Base-by-base conservation (phyloP, 2,888 invertebrate species). In the Smittia sp. region DNA sequence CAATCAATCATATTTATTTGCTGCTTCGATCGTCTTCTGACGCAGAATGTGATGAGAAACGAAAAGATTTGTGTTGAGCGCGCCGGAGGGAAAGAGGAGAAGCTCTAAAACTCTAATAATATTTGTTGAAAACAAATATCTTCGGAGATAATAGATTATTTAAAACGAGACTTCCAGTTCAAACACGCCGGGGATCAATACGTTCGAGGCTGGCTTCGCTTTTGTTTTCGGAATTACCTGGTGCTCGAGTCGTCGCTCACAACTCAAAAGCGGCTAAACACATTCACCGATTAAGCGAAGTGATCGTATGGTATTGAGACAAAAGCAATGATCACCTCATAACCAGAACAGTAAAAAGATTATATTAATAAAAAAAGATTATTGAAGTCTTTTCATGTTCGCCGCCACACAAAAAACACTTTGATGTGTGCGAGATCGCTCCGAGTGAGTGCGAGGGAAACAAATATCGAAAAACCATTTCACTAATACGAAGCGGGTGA, bases 281-380 rank as follows among this genome's bases (percentile, higher is more conserved):
- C 46, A 46, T 46, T 13, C 20, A 25, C 15, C 46, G 68, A 68
- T 68, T 68, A 68, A 68, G 69, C 54, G 69, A 69, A 69, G 54
- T 69, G 69, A 69, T 69, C 69, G 25, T 54, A 25, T 69, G 54
- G 54, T 54, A 69, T 52, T 54, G 69, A 69, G 69, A 69, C 69
- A 69, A 69, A 69, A 69, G 69, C 69, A 52, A 69, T 69, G 69
- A 69, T 69, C 69, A 69, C 69, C 69, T 69, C 52, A 52, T 69
- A 69, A 69, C 46, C 69, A 69, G 69, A 69, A 69, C 69, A 69
- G 69, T 69, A 69, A 69, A 69, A 63, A 69, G 69, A 69, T 69
- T 69, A 69, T 69, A 69, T 69, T 69, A 69, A 69, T 69, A 69
- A 69, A 69, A 68, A 69, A 69, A 69, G 69, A 69, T 69, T 69